Conservation (phyloP, 2,797 vertebrate genomes). For the Linurgus olivaceus region DNA sequence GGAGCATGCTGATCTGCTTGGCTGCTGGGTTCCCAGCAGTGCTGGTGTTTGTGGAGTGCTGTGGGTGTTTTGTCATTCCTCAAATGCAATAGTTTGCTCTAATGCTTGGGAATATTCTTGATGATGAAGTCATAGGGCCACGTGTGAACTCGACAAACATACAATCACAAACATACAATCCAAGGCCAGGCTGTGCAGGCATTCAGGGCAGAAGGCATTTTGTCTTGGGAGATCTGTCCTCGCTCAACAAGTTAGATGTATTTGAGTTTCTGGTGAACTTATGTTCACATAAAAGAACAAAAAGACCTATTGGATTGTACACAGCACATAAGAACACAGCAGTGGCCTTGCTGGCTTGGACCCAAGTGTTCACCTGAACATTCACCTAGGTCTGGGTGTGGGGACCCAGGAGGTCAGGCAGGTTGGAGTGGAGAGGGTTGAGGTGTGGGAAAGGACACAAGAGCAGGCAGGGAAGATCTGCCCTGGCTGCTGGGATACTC, state of each 20-base stretch:
- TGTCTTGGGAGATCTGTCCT: background rate
- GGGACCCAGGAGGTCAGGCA: background rate
- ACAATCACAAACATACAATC: background rate
- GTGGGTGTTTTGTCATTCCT: background rate
- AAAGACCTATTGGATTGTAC: background rate
- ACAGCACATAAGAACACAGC: accelerated
- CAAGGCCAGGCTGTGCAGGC: background rate
- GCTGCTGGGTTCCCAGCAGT: background rate
- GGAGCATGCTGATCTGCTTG: background rate
- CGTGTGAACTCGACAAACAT: background rate
- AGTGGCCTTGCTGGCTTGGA: background rate
- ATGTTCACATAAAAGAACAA: background rate
- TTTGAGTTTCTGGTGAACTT: slow-evolving; percentile 42
- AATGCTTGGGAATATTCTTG: background rate
- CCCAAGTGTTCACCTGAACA: background rate
- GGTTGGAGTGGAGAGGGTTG: background rate
- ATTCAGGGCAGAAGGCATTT: background rate
- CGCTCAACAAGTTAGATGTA: background rate
- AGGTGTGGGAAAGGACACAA: background rate
- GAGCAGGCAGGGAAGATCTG: background rate
- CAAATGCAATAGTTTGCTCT: background rate
- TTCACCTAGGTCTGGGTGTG: background rate
- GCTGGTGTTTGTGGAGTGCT: background rate
- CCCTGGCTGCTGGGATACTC: background rate
- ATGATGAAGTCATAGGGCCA: background rate